Percentiles rank a stretch among this genome's conserved stretches.
Evolutionary conservation across 2,113 vertebrate genomes (phyloP).

Genomic region (Chaetodon auriga): DNA sequence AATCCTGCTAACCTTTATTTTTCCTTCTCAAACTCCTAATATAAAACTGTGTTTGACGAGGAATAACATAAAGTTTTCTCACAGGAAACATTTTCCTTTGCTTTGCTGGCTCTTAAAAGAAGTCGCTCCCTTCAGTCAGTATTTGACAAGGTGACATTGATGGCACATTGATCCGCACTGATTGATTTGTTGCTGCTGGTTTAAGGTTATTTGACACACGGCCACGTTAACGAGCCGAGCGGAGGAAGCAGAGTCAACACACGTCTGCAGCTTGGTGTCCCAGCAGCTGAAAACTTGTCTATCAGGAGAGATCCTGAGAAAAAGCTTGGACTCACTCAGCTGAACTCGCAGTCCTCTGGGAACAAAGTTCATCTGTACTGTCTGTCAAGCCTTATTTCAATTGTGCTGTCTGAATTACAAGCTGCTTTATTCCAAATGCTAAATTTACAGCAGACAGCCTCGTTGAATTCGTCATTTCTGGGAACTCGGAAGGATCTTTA

Average conservation of each 20-base stretch:
- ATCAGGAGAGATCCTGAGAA: background rate
- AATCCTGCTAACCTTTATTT: too few species aligned
- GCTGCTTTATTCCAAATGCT: conserved; percentile 13
- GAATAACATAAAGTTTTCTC: background rate
- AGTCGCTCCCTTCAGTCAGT: background rate
- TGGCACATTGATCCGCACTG: conserved; percentile 5
- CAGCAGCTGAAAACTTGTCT: conserved; percentile 25
- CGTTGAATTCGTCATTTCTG: conserved; percentile 35
- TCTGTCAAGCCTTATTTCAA: conserved; percentile 20
- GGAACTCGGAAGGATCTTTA: conserved; percentile 48
- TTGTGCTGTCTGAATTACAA: conserved; percentile 26
- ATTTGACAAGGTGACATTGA: conserved; percentile 1
- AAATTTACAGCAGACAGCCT: conserved; percentile 25
- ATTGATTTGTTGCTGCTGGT: conserved; percentile 17
- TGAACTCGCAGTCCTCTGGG: background rate
- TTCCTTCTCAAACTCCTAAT: too few species aligned
- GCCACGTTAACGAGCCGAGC: conserved; percentile 12
- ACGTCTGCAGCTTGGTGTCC: background rate
- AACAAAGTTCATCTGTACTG: conserved; percentile 16
- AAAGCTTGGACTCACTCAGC: background rate
- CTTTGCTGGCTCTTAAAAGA: background rate
- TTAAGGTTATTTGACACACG: background rate
- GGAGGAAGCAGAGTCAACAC: background rate
- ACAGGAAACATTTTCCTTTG: background rate
- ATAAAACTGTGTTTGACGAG: too few species aligned